These are phyloP conservation scores for Steromphala cineraria DNA, from an alignment of 2,888 invertebrate genomes.

Conservation along the genomic window DNA sequence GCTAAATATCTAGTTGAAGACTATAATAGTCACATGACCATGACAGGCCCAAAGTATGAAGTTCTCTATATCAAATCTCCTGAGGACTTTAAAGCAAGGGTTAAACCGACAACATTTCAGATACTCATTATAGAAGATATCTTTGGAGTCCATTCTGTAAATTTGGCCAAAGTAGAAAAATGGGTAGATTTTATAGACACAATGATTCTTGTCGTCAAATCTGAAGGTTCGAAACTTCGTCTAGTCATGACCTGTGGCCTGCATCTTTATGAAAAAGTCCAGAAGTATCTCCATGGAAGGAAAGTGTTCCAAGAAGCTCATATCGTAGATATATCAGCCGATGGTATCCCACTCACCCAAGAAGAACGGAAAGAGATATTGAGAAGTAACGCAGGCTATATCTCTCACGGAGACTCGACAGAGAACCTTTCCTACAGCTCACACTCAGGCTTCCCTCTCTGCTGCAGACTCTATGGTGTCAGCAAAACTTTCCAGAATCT, in stretches of 20 bases:
- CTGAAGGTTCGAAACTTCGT: background rate
- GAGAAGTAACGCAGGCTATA: background rate
- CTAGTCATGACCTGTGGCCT: background rate
- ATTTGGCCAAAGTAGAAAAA: conserved; percentile 34
- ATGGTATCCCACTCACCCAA: background rate
- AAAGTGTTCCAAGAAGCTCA: conserved; percentile 1
- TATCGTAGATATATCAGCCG: background rate
- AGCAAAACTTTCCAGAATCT: conserved; percentile 41
- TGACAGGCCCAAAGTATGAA: conserved; percentile 25
- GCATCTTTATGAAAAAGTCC: background rate
- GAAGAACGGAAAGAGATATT: background rate
- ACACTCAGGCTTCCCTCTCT: conserved; percentile 15
- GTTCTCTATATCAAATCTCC: conserved; percentile 36
- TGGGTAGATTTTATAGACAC: conserved; percentile 42
- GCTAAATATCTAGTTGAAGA: conserved; percentile 39
- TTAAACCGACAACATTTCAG: conserved; percentile 35
- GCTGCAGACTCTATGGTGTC: conserved; percentile 34
- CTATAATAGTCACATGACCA: background rate
- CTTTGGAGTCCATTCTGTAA: conserved; percentile 40
- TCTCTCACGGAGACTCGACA: background rate
- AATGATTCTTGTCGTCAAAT: conserved; percentile 15
- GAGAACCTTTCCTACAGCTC: background rate
- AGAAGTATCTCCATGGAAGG: background rate
- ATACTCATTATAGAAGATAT: conserved; percentile 49
- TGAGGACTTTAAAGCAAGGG: conserved; percentile 41